These are phyloP conservation scores for Creontiades dilutus DNA, from an alignment of 2,888 invertebrate species.

Conservation along the genomic window DNA sequence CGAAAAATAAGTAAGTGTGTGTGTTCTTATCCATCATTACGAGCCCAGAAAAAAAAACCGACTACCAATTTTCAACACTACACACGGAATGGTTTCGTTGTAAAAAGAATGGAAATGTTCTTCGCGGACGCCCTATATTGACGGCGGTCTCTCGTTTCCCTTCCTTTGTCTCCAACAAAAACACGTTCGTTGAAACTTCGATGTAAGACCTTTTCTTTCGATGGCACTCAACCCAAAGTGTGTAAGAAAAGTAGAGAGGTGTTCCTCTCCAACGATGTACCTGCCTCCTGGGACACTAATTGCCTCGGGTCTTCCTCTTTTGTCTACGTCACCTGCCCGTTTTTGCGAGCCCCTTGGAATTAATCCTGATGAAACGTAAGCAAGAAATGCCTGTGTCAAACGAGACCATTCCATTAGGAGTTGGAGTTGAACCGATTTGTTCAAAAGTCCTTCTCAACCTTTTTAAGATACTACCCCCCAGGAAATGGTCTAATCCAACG, in stretches of 20 bases:
- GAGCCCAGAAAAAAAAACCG: too few relatives aligned
- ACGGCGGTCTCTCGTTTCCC: not conserved
- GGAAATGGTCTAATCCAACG: too few relatives aligned
- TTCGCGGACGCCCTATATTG: not conserved
- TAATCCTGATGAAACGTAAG: not conserved
- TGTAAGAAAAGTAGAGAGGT: not conserved
- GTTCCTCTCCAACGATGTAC: not conserved
- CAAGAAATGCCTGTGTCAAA: not conserved
- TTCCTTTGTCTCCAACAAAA: not conserved
- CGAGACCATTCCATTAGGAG: not conserved
- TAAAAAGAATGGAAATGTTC: too few relatives aligned
- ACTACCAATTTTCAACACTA: too few relatives aligned
- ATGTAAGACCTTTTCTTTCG: not conserved
- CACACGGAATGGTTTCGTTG: too few relatives aligned
- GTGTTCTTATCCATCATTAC: too few relatives aligned
- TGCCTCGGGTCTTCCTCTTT: not conserved
- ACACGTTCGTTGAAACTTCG: not conserved
- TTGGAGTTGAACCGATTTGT: too few relatives aligned
- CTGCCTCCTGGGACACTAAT: not conserved
- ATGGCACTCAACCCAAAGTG: not conserved
- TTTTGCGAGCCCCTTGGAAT: not conserved
- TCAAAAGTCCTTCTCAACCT: too few relatives aligned
- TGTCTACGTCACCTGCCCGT: slow-evolving; percentile 25
- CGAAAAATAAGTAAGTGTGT: too few relatives aligned
- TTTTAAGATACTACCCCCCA: too few relatives aligned